Percentiles rank a stretch among this genome's conserved stretches.
Conservation (phyloP, 2,797 vertebrate species). For the Peromyscus melanophrys region DNA sequence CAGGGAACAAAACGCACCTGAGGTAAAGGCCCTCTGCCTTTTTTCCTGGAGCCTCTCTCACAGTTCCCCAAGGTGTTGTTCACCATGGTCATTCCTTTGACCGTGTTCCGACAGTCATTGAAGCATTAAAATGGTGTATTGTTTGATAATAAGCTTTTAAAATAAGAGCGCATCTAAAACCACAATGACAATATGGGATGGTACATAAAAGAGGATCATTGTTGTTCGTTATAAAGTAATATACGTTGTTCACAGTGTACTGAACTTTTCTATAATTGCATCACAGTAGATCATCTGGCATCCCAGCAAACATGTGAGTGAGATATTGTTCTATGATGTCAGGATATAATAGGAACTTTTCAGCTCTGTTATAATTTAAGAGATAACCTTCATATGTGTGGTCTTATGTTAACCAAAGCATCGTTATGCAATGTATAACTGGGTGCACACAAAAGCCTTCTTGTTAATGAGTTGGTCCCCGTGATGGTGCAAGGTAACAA, state of each 20-base stretch:
- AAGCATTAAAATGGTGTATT: not conserved
- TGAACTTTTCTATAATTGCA: not conserved
- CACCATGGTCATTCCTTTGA: not conserved
- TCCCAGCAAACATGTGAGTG: not conserved
- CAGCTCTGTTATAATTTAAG: not conserved
- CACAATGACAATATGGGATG: not conserved
- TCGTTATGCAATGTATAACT: not conserved
- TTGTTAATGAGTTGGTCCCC: not conserved
- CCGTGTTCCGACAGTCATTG: not conserved
- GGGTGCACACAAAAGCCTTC: not conserved
- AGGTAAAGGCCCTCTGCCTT: not conserved
- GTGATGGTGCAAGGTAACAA: not conserved
- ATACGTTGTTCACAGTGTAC: not conserved
- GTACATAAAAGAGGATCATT: not conserved
- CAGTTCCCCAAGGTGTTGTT: not conserved
- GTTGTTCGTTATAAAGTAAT: not conserved
- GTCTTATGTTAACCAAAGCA: not conserved
- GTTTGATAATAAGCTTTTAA: not conserved
- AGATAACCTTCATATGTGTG: not conserved
- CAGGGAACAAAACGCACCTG: not conserved
- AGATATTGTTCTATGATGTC: not conserved
- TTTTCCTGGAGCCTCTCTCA: not conserved
- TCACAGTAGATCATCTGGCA: too few species aligned
- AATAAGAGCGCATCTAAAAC: not conserved
- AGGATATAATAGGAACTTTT: not conserved